Percentiles rank a stretch among this genome's conserved stretches.
Conservation (phyloP, 92 coral and sea anemone species). For the Muricea muricata region DNA sequence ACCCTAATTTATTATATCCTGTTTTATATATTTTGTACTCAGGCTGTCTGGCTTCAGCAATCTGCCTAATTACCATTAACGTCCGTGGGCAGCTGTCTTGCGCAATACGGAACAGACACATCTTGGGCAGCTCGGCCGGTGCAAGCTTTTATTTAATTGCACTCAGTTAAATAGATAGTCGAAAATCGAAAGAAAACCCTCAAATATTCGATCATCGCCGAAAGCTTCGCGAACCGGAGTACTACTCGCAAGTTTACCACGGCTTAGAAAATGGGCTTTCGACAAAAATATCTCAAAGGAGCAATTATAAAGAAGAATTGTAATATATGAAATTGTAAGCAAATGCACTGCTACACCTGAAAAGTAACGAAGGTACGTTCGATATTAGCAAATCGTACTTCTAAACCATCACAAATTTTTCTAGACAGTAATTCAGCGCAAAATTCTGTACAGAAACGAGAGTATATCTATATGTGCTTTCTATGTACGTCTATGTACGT, state of each 20-base stretch:
- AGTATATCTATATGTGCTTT: too few relatives aligned
- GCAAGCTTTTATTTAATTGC: constrained; percentile 9
- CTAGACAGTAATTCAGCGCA: not conserved
- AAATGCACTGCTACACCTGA: not conserved
- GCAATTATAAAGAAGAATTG: not conserved
- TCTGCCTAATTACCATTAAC: not conserved
- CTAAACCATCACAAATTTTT: not conserved
- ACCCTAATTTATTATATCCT: not conserved
- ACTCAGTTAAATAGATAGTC: not conserved
- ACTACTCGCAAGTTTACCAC: not conserved
- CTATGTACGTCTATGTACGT: too few relatives aligned
- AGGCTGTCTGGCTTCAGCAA: not conserved
- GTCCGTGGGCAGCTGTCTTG: not conserved
- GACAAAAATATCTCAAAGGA: not conserved
- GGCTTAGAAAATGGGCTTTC: too few relatives aligned
- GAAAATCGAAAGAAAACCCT: not conserved
- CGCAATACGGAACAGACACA: not conserved
- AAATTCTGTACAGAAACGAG: too few relatives aligned
- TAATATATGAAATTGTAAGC: not conserved
- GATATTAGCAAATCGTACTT: not conserved
- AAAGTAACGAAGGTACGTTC: not conserved
- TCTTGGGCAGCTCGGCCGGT: not conserved
- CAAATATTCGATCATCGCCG: not conserved
- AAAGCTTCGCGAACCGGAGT: not conserved
- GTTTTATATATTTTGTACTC: not conserved